Percentiles rank a stretch among this genome's conserved stretches.
phyloP scores from a whole-genome alignment of 2,888 invertebrate species.

The Hirudinaria manillensis region DNA sequence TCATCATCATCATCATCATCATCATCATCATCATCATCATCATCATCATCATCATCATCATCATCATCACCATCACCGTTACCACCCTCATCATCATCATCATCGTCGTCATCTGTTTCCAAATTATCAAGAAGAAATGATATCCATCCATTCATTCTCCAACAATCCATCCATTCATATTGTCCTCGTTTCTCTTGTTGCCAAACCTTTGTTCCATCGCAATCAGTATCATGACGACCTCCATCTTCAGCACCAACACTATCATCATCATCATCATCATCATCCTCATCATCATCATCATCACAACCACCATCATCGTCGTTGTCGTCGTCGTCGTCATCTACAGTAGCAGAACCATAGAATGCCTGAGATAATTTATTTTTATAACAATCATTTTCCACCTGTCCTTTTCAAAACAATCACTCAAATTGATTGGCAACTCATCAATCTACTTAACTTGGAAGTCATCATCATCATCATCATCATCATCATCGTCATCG shows the following conservation, averaged over 20 bases:
- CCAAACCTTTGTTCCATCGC: neutral
- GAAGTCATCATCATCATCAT: constrained; percentile 19
- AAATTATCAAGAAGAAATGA: too few relatives aligned
- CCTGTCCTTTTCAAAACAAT: too few relatives aligned
- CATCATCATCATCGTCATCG: constrained; percentile 10
- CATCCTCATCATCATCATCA: constrained; percentile 7
- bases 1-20: constrained; percentile 14
- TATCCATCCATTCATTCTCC: too few relatives aligned
- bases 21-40: constrained; percentile 24
- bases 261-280: constrained; percentile 17
- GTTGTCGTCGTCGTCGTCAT: constrained; percentile 1
- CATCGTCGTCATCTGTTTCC: neutral
- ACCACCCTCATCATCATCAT: neutral
- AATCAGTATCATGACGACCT: neutral
- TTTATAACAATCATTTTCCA: too few relatives aligned
- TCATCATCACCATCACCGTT: constrained; percentile 18
- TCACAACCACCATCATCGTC: constrained; percentile 13
- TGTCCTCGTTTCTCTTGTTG: too few relatives aligned
- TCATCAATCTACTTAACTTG: neutral
- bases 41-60: constrained; percentile 21
- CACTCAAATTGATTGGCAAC: too few relatives aligned
- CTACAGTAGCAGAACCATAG: neutral
- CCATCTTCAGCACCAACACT: neutral
- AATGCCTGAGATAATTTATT: too few relatives aligned
- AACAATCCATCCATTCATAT: too few relatives aligned